Evolutionary conservation across 2,797 vertebrate genomes (phyloP), one percentile per base, ranked within the genome.

Genomic region (Acipenser ruthenus): DNA sequence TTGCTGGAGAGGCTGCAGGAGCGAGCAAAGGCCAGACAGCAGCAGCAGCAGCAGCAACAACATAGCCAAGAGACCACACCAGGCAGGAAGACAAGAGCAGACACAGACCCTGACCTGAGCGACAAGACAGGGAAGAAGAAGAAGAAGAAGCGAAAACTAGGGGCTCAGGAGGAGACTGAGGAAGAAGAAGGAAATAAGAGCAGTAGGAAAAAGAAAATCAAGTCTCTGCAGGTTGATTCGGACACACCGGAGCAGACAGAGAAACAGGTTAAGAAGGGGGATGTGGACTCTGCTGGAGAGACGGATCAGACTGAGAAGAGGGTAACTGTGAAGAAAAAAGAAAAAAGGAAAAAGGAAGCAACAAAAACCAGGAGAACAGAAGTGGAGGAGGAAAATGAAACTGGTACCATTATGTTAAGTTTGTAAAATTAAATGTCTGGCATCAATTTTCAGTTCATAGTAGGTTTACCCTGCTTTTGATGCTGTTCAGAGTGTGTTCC

Each of bases 1-100:
- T 78, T 97, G 58, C 82, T 98, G 66, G 82, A 86, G 60, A 88
- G 88, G 73, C 88, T 98, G 53, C 88, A 89, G 68, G 76, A 87
- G 74, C 92, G 87, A 71, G 94, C 90, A 0, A 89, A 82, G 66
- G 84, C 80, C 18, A 89, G 90, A 70, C 88, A 93, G 80, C 85
- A 74, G 23, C 73, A 72, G 64, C 51, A 2, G 61, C 74, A 50
- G 48, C 67, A 18, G 62, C 15, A 67, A 62, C 49, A 4, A n/a
- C 50, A 37, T 10, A 48, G 8, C 8, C 55, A 11, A 8, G 9
- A 50, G 15, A 7, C 8, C 48, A 6, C 1, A n/a, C 10, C 7
- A 13, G n/a, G 8, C 18, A 68, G 50, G 48, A 75, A 64, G 63
- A 82, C 76, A 72, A 76, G 71, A 37, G 23, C 23, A 37, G 23